Percentiles rank a stretch among this genome's conserved stretches.
These are phyloP conservation scores for Apistogramma diplotaenia DNA, from an alignment of 2,113 vertebrate genomes.

Conservation along the genomic window DNA sequence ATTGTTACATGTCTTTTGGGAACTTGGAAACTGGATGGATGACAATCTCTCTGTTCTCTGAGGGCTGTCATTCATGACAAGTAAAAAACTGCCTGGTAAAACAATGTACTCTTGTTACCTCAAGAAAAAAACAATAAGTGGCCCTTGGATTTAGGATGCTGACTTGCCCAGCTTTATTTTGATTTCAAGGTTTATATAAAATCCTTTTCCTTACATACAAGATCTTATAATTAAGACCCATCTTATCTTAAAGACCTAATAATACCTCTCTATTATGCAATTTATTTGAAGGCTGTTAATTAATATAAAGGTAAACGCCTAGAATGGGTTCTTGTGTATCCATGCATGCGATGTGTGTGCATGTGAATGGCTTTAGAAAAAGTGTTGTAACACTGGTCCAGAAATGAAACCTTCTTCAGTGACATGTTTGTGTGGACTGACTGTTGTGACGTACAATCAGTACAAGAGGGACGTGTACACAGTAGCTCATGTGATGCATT, in stretches of 20 bases:
- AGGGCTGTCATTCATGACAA: not conserved
- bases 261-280: no score
- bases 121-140: fast-evolving
- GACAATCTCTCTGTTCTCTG: not conserved
- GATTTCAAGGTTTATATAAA: no score
- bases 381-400: not conserved
- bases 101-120: not conserved
- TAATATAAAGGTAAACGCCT: no score
- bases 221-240: no score
- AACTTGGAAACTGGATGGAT: not conserved
- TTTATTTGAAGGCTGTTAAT: no score
- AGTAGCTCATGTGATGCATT: not conserved
- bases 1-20: not conserved
- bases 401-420: not conserved
- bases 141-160: not conserved
- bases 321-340: not conserved
- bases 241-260: no score
- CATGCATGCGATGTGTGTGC: not conserved
- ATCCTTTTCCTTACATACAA: no score
- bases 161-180: no score
- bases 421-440: not conserved
- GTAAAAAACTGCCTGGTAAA: not conserved
- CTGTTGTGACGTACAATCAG: not conserved
- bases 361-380: not conserved
- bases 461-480: not conserved